Evolutionary conservation across 2,113 vertebrate species (phyloP).

Genomic region (Bostrychus sinensis): DNA sequence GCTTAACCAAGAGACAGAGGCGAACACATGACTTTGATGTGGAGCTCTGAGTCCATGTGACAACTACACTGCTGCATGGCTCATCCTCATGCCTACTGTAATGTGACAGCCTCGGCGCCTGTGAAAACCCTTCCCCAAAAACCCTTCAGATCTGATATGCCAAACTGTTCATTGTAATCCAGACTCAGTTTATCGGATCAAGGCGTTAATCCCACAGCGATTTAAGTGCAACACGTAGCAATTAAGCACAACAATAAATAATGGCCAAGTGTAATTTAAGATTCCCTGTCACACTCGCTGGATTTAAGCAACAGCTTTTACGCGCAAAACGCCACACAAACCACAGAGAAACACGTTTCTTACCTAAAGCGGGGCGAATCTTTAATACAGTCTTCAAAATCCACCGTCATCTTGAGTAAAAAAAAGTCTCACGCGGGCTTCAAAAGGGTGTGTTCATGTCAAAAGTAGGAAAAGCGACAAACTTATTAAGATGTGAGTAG

Average conservation of each 20-base stretch:
- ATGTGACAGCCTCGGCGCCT: neutral
- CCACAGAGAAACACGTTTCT: slow-evolving; percentile 23
- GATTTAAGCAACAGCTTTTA: slow-evolving; percentile 43
- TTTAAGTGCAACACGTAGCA: slow-evolving; percentile 1
- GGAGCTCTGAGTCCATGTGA: slow-evolving; percentile 49
- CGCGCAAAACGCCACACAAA: neutral
- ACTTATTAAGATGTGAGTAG: slow-evolving; percentile 1
- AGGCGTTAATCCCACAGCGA: neutral
- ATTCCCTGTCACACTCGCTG: neutral
- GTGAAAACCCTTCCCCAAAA: neutral
- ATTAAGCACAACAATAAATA: neutral
- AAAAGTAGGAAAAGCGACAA: slow-evolving; percentile 9
- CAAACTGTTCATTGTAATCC: neutral
- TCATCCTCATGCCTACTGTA: slow-evolving; percentile 16
- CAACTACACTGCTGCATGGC: slow-evolving; percentile 27
- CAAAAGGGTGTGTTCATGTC: slow-evolving; percentile 74
- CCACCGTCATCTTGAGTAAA: slow-evolving; percentile 81
- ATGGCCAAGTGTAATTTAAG: neutral
- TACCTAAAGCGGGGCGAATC: slow-evolving; percentile 84
- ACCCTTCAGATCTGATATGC: neutral
- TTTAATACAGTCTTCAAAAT: slow-evolving; percentile 84
- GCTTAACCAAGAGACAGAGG: neutral
- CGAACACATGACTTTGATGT: neutral
- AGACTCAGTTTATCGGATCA: slow-evolving; percentile 10
- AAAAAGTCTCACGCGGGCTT: slow-evolving; percentile 29